A percentile compares a stretch with the other conserved stretches of the same genome.
Evolutionary conservation across 2,888 invertebrate genomes (phyloP).

Genomic region (Colostygia pectinataria): DNA sequence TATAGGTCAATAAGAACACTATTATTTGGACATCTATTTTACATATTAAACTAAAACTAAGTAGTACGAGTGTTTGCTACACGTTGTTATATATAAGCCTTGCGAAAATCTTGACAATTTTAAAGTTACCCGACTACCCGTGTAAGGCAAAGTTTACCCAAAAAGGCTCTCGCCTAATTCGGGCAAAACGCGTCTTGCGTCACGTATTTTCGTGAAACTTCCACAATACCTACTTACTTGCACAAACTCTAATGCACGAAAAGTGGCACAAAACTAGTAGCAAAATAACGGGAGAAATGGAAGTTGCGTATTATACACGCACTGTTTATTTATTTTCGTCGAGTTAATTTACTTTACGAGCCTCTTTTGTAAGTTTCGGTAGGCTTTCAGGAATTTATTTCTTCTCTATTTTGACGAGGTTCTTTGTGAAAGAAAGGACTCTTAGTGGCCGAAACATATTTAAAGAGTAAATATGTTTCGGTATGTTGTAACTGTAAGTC

Average conservation of each 20-base stretch:
- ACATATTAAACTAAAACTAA: too few relatives aligned
- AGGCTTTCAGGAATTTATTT: constrained; percentile 27
- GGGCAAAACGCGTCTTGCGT: constrained; percentile 18
- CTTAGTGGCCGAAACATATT: background rate
- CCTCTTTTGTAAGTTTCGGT: constrained; percentile 26
- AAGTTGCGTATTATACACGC: constrained; percentile 22
- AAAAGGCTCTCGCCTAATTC: constrained; percentile 21
- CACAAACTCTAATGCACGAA: constrained; percentile 14
- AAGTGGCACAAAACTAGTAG: constrained; percentile 21
- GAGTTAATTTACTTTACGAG: constrained; percentile 32
- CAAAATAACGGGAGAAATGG: constrained; percentile 23
- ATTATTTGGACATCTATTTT: too few relatives aligned
- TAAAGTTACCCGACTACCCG: constrained; percentile 15
- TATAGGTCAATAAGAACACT: too few relatives aligned
- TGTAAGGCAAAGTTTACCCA: constrained; percentile 12
- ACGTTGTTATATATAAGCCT: too few relatives aligned
- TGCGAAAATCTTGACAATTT: constrained; percentile 12
- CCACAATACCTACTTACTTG: constrained; percentile 13
- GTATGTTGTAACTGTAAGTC: too few relatives aligned
- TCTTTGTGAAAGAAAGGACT: constrained; percentile 17
- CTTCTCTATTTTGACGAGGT: constrained; percentile 16
- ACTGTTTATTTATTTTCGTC: constrained; percentile 25
- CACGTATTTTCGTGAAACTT: constrained; percentile 18
- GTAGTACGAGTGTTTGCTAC: too few relatives aligned
- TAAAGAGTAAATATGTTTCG: too few relatives aligned